A percentile compares a stretch with the other conserved stretches of the same genome.
phyloP scores from a whole-genome alignment of 2,797 vertebrate genomes.

The Alfaro cultratus region DNA sequence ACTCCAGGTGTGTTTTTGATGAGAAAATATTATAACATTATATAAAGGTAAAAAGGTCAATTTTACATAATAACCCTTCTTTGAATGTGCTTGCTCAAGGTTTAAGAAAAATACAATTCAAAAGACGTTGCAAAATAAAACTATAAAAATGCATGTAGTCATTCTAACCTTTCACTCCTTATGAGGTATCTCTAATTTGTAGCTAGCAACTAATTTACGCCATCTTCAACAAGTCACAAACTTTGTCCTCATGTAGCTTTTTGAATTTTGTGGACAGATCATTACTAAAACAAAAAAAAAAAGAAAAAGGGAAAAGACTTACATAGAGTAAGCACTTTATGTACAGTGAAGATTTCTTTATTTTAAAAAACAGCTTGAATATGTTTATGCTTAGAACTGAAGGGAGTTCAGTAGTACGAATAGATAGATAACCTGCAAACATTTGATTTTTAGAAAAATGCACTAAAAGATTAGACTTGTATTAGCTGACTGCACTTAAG shows the following conservation, averaged over 20 bases:
- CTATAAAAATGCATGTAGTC: neutral
- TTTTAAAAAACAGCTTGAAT: neutral
- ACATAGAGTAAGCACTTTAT: neutral
- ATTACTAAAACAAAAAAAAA: neutral
- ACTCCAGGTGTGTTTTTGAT: too few relatives aligned
- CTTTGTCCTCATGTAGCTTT: neutral
- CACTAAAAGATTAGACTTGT: slow-evolving; percentile 22
- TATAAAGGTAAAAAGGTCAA: too few relatives aligned
- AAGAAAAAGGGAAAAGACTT: neutral
- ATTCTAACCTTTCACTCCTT: neutral
- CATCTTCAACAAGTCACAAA: neutral
- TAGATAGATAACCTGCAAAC: neutral
- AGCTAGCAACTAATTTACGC: neutral
- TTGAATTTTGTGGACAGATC: neutral
- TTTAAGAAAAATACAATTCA: neutral
- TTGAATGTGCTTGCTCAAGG: neutral
- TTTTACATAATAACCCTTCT: too few relatives aligned
- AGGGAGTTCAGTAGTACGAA: neutral
- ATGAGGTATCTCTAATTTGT: neutral
- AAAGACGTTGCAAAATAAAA: neutral
- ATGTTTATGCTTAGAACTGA: neutral
- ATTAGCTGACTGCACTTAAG: slow-evolving; percentile 54
- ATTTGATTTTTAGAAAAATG: slow-evolving; percentile 22
- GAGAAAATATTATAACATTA: too few relatives aligned
- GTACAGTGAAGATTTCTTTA: neutral